A percentile compares a stretch with the other conserved stretches of the same genome.
These are phyloP conservation scores for Hydra vulgaris DNA, from an alignment of 30 jellyfish, hydroid and myxozoan species.

Conservation along the genomic window DNA sequence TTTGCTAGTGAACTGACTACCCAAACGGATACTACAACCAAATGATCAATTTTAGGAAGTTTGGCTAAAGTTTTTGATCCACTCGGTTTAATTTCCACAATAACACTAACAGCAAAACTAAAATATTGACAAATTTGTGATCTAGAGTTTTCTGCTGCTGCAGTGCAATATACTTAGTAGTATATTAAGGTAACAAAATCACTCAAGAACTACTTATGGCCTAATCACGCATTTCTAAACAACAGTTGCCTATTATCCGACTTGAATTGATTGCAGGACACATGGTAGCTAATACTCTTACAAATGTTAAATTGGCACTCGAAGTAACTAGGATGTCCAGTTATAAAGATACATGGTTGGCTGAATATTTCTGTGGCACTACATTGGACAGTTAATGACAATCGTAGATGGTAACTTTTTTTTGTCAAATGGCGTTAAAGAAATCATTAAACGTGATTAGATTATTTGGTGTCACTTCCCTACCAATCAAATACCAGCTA, in stretches of 20 bases:
- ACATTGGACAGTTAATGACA: conserved; percentile 50
- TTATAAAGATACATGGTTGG: conserved; percentile 40
- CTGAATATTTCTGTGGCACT: conserved; percentile 50
- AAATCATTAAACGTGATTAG: conserved; percentile 18
- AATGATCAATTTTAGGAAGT: neutral
- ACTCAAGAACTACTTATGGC: conserved; percentile 18
- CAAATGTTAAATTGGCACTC: conserved; percentile 32
- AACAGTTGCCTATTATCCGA: conserved; percentile 27
- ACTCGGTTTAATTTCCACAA: neutral
- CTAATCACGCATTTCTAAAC: conserved; percentile 17
- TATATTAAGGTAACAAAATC: conserved; percentile 10
- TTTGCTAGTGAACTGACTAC: neutral
- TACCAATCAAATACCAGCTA: conserved; percentile 36
- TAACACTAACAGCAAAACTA: neutral
- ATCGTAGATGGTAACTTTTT: conserved; percentile 40
- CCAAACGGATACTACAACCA: neutral
- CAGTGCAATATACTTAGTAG: conserved; percentile 43
- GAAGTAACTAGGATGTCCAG: conserved; percentile 18
- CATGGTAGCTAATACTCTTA: conserved; percentile 23
- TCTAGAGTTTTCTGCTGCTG: conserved; percentile 16
- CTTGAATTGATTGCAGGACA: conserved; percentile 53
- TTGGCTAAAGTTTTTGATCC: neutral
- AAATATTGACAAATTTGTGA: neutral
- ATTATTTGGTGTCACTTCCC: conserved; percentile 32
- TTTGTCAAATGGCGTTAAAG: conserved; percentile 23